Evolutionary conservation across 2,113 vertebrate genomes (phyloP).

Genomic region (Onychostoma macrolepis): DNA sequence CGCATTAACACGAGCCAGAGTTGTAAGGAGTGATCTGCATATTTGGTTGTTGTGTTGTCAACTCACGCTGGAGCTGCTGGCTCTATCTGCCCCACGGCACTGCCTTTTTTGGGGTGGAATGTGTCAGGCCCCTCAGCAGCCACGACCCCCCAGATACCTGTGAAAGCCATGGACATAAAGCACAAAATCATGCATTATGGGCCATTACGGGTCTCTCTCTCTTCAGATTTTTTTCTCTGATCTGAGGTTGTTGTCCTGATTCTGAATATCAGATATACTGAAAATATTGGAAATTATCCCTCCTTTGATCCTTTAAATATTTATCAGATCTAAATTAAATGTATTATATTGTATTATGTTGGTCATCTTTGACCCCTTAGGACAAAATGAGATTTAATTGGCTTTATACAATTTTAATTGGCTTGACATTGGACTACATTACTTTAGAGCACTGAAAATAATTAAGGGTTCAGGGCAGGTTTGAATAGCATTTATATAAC

Average conservation of each 20-base stretch:
- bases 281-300: not conserved
- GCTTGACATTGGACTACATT: too few species aligned
- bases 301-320: not conserved
- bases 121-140: slow-evolving; percentile 14
- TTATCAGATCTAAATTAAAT: not conserved
- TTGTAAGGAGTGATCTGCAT: slow-evolving; percentile 36
- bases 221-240: not conserved
- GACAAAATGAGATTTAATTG: too few species aligned
- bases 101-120: slow-evolving; percentile 63
- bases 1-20: slow-evolving; percentile 30
- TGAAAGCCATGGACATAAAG: not conserved
- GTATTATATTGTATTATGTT: not conserved
- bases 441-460: too few species aligned
- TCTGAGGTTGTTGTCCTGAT: not conserved
- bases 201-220: not conserved
- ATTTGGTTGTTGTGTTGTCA: slow-evolving; percentile 46
- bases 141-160: slow-evolving; percentile 11
- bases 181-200: not conserved
- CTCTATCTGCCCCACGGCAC: not conserved
- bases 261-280: not conserved
- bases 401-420: too few species aligned
- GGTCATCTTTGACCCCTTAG: not conserved
- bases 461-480: too few species aligned
- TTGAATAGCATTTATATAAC: too few species aligned
- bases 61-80: slow-evolving; percentile 26